Evolutionary conservation across 2,888 invertebrate species (phyloP), one percentile per base, ranked within the genome.

Genomic region (Euzetes globulus): DNA sequence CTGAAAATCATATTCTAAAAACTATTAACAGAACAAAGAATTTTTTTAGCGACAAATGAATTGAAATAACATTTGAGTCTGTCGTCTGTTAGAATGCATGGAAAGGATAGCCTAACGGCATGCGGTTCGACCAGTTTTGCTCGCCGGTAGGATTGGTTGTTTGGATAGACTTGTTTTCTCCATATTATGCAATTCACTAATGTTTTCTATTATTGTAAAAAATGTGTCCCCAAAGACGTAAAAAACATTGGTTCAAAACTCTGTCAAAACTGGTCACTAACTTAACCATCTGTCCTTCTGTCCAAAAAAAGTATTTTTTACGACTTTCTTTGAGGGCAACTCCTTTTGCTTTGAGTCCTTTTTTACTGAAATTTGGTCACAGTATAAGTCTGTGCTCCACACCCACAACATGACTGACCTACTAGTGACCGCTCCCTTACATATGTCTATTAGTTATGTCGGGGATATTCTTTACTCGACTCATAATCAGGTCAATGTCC

Each of bases 401-500:
- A 58, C 58, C 58, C 19, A 58, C 58, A 58, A 58, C 58, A 58
- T 58, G 15, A 58, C 58, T 58, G 58, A 58, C 58, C 58, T 58
- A 58, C 58, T 58, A 19, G 58, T 58, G 58, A 58, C 58, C 58
- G 58, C 58, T 58, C 58, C 58, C 58, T 27, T 58, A 58, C 19
- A 19, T 58, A 17, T 58, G 58, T 17, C 58, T 29, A 58, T 58
- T 27, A 58, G 58, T 58, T 58, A 58, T 25, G 58, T 27, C n/a
- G 19, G 19, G 41, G 22, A 58, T 58, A 58, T 58, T 58, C 58
- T 58, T 58, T 58, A 58, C 27, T 11, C 58, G 13, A 19, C 13
- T 58, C 58, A 58, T 58, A 58, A 58, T 58, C 58, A 58, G 58
- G 58, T 58, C 58, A 58, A 58, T 58, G 58, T 58, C 58, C 58